A percentile compares a stretch with the other conserved stretches of the same genome.
Conservation (phyloP, 2,888 invertebrate species). For the Muscina levida region DNA sequence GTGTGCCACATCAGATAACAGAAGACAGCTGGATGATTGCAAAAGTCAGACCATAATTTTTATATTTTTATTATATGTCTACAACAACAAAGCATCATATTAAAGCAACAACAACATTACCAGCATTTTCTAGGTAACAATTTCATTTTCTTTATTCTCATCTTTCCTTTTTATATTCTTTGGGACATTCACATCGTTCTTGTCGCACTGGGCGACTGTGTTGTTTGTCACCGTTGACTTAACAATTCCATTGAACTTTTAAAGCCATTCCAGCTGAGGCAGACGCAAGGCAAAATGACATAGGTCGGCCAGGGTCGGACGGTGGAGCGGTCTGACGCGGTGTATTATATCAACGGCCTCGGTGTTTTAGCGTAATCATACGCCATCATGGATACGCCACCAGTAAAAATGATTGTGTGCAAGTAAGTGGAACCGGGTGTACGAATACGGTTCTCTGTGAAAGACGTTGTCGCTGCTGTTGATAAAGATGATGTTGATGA, state of each 20-base stretch:
- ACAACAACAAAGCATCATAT: conserved; percentile 48
- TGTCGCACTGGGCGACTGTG: background rate
- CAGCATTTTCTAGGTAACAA: conserved; percentile 24
- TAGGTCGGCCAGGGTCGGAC: too few species aligned
- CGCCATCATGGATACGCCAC: background rate
- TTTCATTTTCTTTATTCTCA: conserved; percentile 59
- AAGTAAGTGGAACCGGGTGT: conserved; percentile 33
- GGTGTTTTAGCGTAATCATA: background rate
- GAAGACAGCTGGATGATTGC: conserved; percentile 63
- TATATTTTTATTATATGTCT: conserved; percentile 53
- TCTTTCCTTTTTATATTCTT: conserved; percentile 35
- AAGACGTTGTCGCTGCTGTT: background rate
- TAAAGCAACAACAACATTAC: conserved; percentile 25
- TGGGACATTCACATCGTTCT: background rate
- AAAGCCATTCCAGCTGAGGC: conserved; percentile 15
- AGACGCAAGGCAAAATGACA: background rate
- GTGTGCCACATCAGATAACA: conserved; percentile 59
- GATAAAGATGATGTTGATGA: conserved; percentile 3
- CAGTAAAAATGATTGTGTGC: conserved; percentile 19
- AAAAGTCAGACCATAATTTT: conserved; percentile 58
- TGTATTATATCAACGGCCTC: conserved; percentile 14
- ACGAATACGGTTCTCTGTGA: background rate
- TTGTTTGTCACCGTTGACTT: conserved; percentile 44
- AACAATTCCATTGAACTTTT: conserved; percentile 69
- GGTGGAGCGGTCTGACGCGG: too few species aligned